Percentiles rank a stretch among this genome's conserved stretches.
phyloP scores from a whole-genome alignment of 2,797 vertebrate genomes.

The Glossophaga mutica region DNA sequence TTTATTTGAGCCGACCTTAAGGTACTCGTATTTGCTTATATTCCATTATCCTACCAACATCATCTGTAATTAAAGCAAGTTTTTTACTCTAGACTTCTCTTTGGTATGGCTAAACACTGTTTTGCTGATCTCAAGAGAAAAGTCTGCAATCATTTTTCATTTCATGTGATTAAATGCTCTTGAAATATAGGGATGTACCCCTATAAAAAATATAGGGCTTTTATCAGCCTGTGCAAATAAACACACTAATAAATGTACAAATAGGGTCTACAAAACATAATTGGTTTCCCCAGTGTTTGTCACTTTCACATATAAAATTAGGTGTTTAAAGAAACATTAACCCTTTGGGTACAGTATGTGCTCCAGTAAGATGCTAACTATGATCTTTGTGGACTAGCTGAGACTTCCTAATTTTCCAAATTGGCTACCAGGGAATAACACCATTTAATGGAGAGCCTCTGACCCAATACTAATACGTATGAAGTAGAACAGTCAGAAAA shows the following conservation, averaged over 20 bases:
- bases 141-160: not conserved
- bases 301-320: not conserved
- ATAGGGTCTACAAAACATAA: not conserved
- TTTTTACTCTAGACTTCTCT: slow-evolving; percentile 11
- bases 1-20: slow-evolving; percentile 4
- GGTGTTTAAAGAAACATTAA: slow-evolving; percentile 26
- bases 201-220: not conserved
- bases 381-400: not conserved
- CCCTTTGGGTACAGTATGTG: not conserved
- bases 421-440: not conserved
- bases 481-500: slow-evolving; percentile 30
- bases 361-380: not conserved
- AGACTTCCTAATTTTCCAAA: not conserved
- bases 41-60: not conserved
- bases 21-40: not conserved
- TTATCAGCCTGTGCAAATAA: not conserved
- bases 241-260: not conserved
- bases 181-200: not conserved
- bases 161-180: not conserved
- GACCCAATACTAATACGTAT: not conserved
- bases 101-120: not conserved
- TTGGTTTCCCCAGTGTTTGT: not conserved
- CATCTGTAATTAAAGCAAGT: not conserved
- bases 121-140: slow-evolving; percentile 27
- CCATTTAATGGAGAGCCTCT: not conserved